Evolutionary conservation across 2,888 invertebrate species (phyloP), one percentile per base, ranked within the genome.

Genomic region (Scaptomyza flava): DNA sequence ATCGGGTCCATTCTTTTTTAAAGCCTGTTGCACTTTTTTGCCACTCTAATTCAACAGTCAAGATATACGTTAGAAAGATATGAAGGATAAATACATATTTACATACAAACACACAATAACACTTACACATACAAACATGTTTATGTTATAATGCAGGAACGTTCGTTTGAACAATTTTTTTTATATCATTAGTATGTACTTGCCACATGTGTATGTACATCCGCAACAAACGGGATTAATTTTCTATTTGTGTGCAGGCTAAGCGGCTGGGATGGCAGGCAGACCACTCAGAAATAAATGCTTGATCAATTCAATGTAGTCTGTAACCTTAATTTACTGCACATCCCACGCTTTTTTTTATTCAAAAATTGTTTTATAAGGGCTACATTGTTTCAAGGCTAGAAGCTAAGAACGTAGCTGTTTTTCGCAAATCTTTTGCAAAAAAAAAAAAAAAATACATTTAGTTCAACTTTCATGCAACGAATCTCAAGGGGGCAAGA

Each of bases 31-130:
- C 74, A 51, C 58, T 67, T 51, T 48, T 54, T 67, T 72, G 68
- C 54, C 58, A 68, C 69, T 51, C 58, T 61, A 70, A 83, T 89
- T 89, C 90, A 90, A 90, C 89, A 89, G 90, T 89, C 90, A 87
- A 83, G 76, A 84, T 68, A 62, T 69, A 66, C 61, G 52, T 45
- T 33, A 34, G 41, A 47, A 36, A 59, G 7, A 43, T 20, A 50
- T 46, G 36, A 59, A 38, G n/a, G 30, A 30, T 6, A 38, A 38
- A 45, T 8, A 27, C 34, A 43, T 17, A 31, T 8, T 31, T 23
- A 23, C 23, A 23, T 23, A 3, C 4, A 23, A 4, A 23, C 1
- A 23, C 23, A 14, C 14, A 41, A 8, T 20, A 11, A 31, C n/a
- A 66, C 20, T 14, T 20, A 45, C 20, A 14, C 34, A 6, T 20